Conservation (phyloP, 1,140 invertebrate genomes). For the Ctenoplectra terminalis region DNA sequence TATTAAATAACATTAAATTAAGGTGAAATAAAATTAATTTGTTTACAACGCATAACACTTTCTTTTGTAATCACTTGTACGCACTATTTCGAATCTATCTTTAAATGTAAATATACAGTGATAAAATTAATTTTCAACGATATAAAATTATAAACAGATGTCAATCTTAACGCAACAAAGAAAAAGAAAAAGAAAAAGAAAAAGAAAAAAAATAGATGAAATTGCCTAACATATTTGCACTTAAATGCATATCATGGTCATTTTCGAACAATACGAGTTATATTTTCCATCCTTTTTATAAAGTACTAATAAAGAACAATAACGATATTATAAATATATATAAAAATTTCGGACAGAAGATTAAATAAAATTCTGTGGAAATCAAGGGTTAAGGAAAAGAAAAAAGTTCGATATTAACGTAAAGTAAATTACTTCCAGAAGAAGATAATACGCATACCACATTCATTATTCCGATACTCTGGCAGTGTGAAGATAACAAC, state of each 20-base stretch:
- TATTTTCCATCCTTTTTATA: not conserved
- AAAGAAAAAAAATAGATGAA: too few species aligned
- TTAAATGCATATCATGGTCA: constrained; percentile 55
- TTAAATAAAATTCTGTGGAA: not conserved
- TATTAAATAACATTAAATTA: constrained; percentile 31
- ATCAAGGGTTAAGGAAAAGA: not conserved
- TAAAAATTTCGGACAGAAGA: not conserved
- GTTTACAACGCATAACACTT: not conserved
- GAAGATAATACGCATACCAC: constrained; percentile 11
- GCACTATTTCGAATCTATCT: constrained; percentile 11
- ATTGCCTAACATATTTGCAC: constrained; percentile 3
- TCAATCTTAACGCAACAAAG: not conserved
- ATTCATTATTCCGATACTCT: constrained; percentile 46
- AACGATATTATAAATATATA: not conserved
- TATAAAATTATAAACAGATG: not conserved
- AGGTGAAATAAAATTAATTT: constrained; percentile 10
- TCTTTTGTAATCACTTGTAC: constrained; percentile 2
- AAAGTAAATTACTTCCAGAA: not conserved
- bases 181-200: constrained; percentile 9
- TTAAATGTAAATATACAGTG: constrained; percentile 36
- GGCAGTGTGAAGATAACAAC: constrained; percentile 61
- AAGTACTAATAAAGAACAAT: not conserved
- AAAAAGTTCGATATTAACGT: not conserved
- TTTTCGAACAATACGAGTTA: constrained; percentile 16
- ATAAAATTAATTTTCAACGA: constrained; percentile 8